Percentiles rank a stretch among this genome's conserved stretches.
Evolutionary conservation across 2,113 vertebrate species (phyloP).

Genomic region (Pedionomus torquatus): DNA sequence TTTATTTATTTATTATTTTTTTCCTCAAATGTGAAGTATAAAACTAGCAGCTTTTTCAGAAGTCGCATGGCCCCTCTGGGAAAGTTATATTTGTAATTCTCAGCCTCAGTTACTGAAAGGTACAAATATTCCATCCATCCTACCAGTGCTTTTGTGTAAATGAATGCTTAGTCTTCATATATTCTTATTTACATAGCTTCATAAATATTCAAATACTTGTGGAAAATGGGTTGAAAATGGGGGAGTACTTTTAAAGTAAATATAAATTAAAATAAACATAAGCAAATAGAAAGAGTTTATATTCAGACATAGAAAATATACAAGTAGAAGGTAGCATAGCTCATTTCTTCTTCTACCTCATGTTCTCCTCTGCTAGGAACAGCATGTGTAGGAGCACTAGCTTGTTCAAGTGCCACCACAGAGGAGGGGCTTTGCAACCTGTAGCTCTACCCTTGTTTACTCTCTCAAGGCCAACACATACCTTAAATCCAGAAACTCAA

Average conservation of each 20-base stretch:
- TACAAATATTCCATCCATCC: constrained; percentile 12
- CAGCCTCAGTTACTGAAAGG: neutral
- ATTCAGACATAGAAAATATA: neutral
- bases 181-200: neutral
- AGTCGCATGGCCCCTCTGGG: neutral
- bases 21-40: neutral
- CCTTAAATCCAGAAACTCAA: neutral
- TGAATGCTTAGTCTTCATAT: neutral
- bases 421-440: neutral
- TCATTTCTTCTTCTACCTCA: neutral
- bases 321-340: neutral
- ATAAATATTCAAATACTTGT: constrained; percentile 13
- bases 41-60: neutral
- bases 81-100: constrained; percentile 31
- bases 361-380: neutral
- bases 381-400: neutral
- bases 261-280: neutral
- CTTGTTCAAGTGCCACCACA: neutral
- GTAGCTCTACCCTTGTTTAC: neutral
- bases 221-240: neutral
- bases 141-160: neutral
- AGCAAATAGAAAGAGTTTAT: neutral
- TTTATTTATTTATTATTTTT: neutral
- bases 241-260: neutral
- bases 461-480: neutral